Evolutionary conservation across 2,797 vertebrate genomes (phyloP).

Genomic region (Spheniscus humboldti): DNA sequence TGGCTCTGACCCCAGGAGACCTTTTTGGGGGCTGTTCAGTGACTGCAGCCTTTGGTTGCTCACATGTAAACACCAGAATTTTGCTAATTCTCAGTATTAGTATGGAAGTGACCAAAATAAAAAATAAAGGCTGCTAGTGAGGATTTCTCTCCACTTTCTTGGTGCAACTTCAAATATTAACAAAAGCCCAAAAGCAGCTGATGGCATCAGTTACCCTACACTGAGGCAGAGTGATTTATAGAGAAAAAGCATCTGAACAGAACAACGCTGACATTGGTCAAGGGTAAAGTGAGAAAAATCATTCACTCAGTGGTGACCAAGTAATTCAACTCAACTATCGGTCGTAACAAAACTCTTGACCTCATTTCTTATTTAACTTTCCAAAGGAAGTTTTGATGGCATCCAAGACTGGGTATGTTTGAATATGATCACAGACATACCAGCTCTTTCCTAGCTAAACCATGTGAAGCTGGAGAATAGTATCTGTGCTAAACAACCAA

Average conservation of each 20-base stretch:
- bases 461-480: neutral
- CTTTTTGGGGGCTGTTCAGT: neutral
- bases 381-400: neutral
- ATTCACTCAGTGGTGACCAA: neutral
- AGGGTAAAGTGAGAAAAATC: neutral
- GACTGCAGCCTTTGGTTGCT: neutral
- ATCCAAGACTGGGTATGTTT: neutral
- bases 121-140: neutral
- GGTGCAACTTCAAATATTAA: neutral
- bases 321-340: neutral
- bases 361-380: neutral
- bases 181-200: neutral
- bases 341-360: neutral
- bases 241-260: neutral
- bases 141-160: neutral
- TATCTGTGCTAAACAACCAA: neutral
- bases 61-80: neutral
- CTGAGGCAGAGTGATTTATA: neutral
- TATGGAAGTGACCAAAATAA: neutral
- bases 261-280: neutral
- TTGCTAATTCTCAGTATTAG: neutral
- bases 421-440: neutral
- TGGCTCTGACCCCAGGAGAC: neutral
- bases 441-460: neutral
- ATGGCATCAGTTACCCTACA: neutral